These are phyloP conservation scores for Lasioglossum calceatum DNA, from an alignment of 2,888 invertebrate species.

Conservation along the genomic window DNA sequence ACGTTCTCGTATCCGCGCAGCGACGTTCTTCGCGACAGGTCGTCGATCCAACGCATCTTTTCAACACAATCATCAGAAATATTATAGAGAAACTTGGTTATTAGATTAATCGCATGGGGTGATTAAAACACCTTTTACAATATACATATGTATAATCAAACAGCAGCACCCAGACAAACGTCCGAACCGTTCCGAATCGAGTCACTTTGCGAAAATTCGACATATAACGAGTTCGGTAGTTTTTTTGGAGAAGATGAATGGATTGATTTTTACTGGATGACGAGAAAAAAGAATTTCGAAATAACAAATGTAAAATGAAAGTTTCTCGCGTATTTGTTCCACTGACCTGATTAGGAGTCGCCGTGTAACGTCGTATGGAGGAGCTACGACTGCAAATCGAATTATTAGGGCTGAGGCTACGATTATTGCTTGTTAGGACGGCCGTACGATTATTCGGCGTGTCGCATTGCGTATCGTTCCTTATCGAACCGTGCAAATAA, in stretches of 20 bases:
- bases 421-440: conserved; percentile 86
- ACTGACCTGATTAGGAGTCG: conserved; percentile 78
- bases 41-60: conserved; percentile 85
- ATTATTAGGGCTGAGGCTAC: conserved; percentile 89
- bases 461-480: conserved; percentile 92
- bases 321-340: background rate
- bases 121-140: background rate
- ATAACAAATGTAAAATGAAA: no score
- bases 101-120: background rate
- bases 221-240: no score
- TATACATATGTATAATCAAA: no score
- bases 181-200: no score
- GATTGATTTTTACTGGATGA: no score
- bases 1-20: conserved; percentile 84
- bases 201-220: no score
- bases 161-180: no score
- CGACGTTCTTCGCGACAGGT: conserved; percentile 86
- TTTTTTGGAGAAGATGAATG: no score
- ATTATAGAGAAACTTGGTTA: background rate
- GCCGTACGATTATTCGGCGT: conserved; percentile 87
- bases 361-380: conserved; percentile 78
- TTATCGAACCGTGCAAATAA: conserved; percentile 85
- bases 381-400: conserved; percentile 86
- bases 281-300: no score
- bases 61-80: background rate